Evolutionary conservation across 1,140 invertebrate species (phyloP), one percentile per base, ranked within the genome.

Genomic region (Mycetomoellerius zeteki): DNA sequence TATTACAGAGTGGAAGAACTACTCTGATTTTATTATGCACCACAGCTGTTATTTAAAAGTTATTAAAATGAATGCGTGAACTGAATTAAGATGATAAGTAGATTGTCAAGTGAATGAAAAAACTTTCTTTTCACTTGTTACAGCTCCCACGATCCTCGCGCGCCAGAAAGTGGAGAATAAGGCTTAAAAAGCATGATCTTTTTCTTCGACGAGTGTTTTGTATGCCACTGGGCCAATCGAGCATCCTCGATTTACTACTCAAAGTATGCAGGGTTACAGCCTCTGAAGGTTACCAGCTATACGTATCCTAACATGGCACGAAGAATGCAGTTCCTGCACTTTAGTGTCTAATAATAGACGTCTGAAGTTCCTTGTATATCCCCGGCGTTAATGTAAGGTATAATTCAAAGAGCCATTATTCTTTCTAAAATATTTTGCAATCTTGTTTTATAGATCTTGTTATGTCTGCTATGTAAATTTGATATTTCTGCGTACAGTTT

Each of bases 221-320:
- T 95, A 88, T 95, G 95, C 94, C 95, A 95, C 94, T 94, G 92
- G 94, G 95, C 93, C 94, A 92, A 94, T 94, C 90, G 92, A 92
- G 89, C 91, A 93, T 92, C 89, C 91, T 93, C 92, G 90, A 92
- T 92, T 91, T 87, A 90, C 87, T 91, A 47, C 54, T 54, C 47
- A 19, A 60, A 54, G 47, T 84, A 69, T 84, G 47, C 54, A 76
- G 75, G 43, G 77, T 58, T 75, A 67, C 58, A 86, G 72, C 60
- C 65, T 72, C 71, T 64, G 73, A 91, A 91, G 89, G 84, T 90
- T 86, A 62, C 37, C 12, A 4, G 30, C 58, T 65, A 54, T 47
- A n/a, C 30, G 58, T 16, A 50, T 78, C 62, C 16, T 47, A 21
- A 24, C 27, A 27, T 52, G 37, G 24, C 19, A 50, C 16, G 24